These are phyloP conservation scores for Neoaliturus tenellus DNA, from an alignment of 2,888 invertebrate species.

Conservation along the genomic window DNA sequence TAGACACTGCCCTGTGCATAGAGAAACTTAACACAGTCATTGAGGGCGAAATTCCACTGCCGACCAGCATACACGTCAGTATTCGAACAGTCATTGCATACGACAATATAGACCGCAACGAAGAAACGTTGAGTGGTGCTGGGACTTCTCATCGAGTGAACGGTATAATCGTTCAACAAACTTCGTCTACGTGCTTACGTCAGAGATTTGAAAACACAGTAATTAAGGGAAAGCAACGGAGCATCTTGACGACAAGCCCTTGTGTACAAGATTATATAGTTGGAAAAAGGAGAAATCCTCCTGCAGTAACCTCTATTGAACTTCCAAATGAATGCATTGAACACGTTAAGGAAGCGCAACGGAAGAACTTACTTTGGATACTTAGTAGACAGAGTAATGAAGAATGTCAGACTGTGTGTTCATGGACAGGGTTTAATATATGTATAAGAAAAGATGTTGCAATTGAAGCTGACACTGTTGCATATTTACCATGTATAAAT, in stretches of 20 bases:
- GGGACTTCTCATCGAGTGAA: constrained; percentile 23
- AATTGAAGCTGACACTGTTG: constrained; percentile 26
- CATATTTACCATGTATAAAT: constrained; percentile 26
- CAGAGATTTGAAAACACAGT: constrained; percentile 16
- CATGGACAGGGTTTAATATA: constrained; percentile 24
- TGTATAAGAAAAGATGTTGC: constrained; percentile 15
- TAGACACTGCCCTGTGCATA: not conserved
- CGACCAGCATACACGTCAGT: constrained; percentile 1
- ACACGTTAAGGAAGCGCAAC: constrained; percentile 37
- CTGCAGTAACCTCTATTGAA: constrained; percentile 34
- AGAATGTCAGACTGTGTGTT: constrained; percentile 38
- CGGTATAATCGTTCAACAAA: constrained; percentile 28
- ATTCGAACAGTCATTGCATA: not conserved
- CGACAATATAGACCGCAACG: not conserved
- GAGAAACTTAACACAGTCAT: not conserved
- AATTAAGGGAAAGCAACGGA: constrained; percentile 20
- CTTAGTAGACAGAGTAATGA: constrained; percentile 8
- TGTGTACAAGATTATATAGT: constrained; percentile 34
- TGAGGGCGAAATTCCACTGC: not conserved
- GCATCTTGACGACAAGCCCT: not conserved
- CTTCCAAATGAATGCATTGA: constrained; percentile 39
- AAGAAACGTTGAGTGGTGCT: not conserved
- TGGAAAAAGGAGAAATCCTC: constrained; percentile 27
- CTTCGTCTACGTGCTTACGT: constrained; percentile 38
- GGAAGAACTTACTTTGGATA: constrained; percentile 35